phyloP scores from a whole-genome alignment of 2,797 vertebrate species.

The Ceyx erithaca region DNA sequence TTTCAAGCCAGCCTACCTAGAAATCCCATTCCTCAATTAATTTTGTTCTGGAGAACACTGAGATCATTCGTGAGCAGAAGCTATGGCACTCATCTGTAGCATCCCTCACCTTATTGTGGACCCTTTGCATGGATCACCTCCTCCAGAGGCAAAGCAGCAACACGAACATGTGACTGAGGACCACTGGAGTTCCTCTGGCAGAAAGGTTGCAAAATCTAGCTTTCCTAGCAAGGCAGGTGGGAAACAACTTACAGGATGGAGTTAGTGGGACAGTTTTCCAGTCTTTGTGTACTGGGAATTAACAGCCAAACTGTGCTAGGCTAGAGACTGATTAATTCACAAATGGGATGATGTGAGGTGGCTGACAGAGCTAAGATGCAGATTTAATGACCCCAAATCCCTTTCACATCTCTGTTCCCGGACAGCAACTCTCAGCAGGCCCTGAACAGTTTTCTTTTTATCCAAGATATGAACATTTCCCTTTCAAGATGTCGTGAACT shows the following conservation, averaged over 20 bases:
- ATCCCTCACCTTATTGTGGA: not conserved
- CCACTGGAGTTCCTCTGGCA: not conserved
- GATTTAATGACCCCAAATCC: not conserved
- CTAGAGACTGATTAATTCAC: not conserved
- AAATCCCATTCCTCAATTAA: not conserved
- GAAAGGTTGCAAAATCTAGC: not conserved
- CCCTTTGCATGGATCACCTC: rapidly evolving
- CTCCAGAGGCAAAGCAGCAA: not conserved
- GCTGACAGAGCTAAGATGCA: constrained; percentile 6
- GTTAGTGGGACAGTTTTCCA: not conserved
- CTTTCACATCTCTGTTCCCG: constrained; percentile 10
- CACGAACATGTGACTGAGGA: rapidly evolving
- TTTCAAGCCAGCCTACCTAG: not conserved
- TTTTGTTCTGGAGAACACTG: not conserved
- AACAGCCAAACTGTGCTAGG: not conserved
- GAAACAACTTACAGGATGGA: constrained; percentile 2
- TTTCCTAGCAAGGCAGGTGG: not conserved
- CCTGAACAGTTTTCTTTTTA: not conserved
- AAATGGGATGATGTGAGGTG: not conserved
- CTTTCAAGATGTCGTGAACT: constrained; percentile 11
- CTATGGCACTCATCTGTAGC: not conserved
- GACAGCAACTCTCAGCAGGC: not conserved
- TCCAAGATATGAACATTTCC: not conserved
- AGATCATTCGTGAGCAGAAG: not conserved
- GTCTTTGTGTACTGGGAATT: not conserved